Evolutionary conservation across 1,140 invertebrate species (phyloP), one percentile per base, ranked within the genome.

Genomic region (Drosophila aff.): DNA sequence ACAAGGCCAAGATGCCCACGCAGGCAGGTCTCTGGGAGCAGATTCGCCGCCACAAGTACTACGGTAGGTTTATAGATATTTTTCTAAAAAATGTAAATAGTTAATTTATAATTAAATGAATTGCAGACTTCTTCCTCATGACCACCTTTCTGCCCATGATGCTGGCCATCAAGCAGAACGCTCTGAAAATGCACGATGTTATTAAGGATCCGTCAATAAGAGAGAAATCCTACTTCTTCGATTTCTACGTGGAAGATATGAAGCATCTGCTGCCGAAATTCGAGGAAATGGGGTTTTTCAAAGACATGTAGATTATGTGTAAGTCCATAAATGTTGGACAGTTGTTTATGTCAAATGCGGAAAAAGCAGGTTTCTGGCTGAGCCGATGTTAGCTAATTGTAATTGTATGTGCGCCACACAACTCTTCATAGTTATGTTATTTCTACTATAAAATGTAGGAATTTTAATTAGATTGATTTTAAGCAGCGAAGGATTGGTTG

Each of bases 201-300:
- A 46, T 79, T 46, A 28, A 47, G 36, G 46, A 79, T n/a, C 2
- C 41, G 0, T 15, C 23, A 15, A 69, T 0, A 9, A 75, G 44
- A 38, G 36, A 36, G 13, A 28, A 47, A 49, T 4, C 52, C 1
- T 87, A 73, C 18, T 31, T 40, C 10, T 36, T 63, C 0, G 50
- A 76, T 0, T 3, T 7, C 1, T 73, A 49, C 10, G 11, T 73
- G 6, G 36, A 68, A 15, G 80, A 86, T 10, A 18, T 82, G 4
- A 68, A 60, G 47, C 21, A 53, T 16, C 53, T 63, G 16, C 36
- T 86, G 9, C 57, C 58, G 2, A 73, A 65, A 7, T 82, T 44
- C 33, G 74, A 79, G 31, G 31, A 87, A 65, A n/a, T 72, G n/a
- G 82, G 83, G 9, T 82, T 76, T 16, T 86, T 86, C 66, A 74